Evolutionary conservation across 2,113 vertebrate species (phyloP).

Genomic region (Actenoides hombroni): DNA sequence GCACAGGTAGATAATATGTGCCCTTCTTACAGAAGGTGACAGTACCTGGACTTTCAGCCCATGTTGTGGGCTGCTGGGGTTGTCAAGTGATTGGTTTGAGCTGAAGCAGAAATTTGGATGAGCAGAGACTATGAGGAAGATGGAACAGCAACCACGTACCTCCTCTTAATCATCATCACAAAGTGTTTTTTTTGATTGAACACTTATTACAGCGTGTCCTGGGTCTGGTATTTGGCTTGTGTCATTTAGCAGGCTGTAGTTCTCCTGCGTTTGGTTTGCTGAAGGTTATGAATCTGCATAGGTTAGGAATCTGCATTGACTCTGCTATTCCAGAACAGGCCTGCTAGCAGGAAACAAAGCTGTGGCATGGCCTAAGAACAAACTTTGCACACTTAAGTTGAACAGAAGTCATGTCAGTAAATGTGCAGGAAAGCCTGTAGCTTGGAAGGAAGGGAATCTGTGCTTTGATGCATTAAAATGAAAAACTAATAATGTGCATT

Average conservation of each 20-base stretch:
- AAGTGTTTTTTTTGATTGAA: not conserved
- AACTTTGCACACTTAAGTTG: not conserved
- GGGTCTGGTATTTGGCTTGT: not conserved
- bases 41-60: not conserved
- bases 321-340: not conserved
- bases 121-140: not conserved
- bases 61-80: not conserved
- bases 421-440: not conserved
- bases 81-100: not conserved
- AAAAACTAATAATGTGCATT: not conserved
- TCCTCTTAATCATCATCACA: not conserved
- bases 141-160: not conserved
- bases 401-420: not conserved
- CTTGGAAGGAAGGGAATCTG: not conserved
- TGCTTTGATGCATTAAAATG: not conserved
- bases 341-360: not conserved
- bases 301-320: not conserved
- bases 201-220: rapidly evolving
- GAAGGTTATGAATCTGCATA: not conserved
- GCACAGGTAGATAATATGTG: rapidly evolving
- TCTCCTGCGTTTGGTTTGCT: not conserved
- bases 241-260: not conserved
- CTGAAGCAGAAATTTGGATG: not conserved
- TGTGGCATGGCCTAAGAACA: not conserved
- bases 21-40: not conserved